phyloP scores from a whole-genome alignment of 2,888 invertebrate genomes.

The Oligia fasciuncula region DNA sequence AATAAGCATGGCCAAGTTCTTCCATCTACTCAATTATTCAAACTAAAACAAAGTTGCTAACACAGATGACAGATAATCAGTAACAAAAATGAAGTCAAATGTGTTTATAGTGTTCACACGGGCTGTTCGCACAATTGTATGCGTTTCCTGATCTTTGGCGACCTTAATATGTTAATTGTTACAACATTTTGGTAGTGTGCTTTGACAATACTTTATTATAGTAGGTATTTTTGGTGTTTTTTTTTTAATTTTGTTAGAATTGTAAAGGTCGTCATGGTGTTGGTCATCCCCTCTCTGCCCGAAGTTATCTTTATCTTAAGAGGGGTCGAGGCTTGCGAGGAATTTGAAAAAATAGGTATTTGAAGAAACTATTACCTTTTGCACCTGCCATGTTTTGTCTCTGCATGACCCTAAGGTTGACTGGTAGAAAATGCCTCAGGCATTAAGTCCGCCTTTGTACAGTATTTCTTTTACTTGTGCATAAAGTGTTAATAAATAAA shows the following conservation, averaged over 20 bases:
- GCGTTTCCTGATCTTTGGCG: slow-evolving; percentile 62
- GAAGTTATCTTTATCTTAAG: no score
- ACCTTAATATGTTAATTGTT: slow-evolving; percentile 64
- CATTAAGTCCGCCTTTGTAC: no score
- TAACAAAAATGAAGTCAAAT: slow-evolving; percentile 54
- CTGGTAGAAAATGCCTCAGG: no score
- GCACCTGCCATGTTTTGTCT: no score
- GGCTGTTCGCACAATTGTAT: slow-evolving; percentile 64
- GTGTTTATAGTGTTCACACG: slow-evolving; percentile 57
- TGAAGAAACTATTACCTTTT: no score
- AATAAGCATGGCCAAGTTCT: background rate
- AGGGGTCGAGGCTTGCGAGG: no score
- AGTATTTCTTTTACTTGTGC: no score
- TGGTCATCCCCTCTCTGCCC: background rate
- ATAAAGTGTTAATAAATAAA: no score
- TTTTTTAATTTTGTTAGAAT: slow-evolving; percentile 18
- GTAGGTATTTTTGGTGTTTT: slow-evolving; percentile 15
- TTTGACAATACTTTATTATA: slow-evolving; percentile 33
- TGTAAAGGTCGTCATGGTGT: slow-evolving; percentile 17
- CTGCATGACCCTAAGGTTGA: no score
- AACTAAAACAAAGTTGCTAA: slow-evolving; percentile 32
- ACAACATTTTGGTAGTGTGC: slow-evolving; percentile 50
- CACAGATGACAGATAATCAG: slow-evolving; percentile 50
- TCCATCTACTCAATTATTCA: slow-evolving; percentile 3
- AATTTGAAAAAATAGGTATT: no score